phyloP scores from a whole-genome alignment of 2,113 vertebrate genomes.

The Albula glossodonta region DNA sequence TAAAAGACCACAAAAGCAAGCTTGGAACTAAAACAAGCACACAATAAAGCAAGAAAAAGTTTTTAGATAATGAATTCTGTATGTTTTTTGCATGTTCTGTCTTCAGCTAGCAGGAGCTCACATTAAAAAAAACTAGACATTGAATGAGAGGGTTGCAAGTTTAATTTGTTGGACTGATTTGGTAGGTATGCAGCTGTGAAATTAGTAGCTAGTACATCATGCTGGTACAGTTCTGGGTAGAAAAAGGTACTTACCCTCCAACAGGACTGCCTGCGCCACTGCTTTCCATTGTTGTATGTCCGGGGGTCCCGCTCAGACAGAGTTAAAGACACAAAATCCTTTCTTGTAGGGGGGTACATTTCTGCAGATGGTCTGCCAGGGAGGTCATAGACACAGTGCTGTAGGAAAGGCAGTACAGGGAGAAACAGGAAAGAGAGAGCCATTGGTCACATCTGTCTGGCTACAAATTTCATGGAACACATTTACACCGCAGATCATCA shows the following conservation, averaged over 20 bases:
- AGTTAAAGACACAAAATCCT: constrained; percentile 83
- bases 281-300: constrained; percentile 78
- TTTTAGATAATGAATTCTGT: too few species aligned
- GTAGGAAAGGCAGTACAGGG: not conserved
- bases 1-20: too few species aligned
- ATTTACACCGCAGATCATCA: not conserved
- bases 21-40: too few species aligned
- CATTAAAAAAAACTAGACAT: too few species aligned
- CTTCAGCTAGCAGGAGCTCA: too few species aligned
- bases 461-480: not conserved
- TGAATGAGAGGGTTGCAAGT: not conserved
- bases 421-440: not conserved
- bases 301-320: constrained; percentile 63
- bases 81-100: too few species aligned
- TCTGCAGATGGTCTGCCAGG: constrained; percentile 44
- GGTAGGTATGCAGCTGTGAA: not conserved
- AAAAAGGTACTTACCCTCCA: constrained; percentile 78
- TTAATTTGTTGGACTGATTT: not conserved
- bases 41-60: too few species aligned
- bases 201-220: too few species aligned
- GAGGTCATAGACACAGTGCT: constrained; percentile 32
- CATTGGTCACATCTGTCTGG: not conserved
- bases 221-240: too few species aligned
- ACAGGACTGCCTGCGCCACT: constrained; percentile 83
- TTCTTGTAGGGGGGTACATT: constrained; percentile 71